Evolutionary conservation across 2,888 invertebrate species (phyloP), one percentile per base, ranked within the genome.

Genomic region (Latrodectus hesperus): DNA sequence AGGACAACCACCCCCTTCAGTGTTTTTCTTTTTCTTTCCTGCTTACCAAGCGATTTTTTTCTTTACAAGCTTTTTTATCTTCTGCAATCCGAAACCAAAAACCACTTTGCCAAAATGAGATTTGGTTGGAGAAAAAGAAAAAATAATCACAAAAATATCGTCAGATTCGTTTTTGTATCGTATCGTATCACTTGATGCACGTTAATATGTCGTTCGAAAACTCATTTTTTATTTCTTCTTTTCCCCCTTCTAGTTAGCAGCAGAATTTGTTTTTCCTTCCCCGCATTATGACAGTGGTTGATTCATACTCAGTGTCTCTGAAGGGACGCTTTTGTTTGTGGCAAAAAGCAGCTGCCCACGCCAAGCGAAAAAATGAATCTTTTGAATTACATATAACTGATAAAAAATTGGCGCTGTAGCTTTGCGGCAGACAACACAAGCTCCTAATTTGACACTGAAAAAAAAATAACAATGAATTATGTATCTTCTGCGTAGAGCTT

Each of bases 241-340:
- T 60, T 60, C 10, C 12, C 10, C 10, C 12, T 60, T 38, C n/a
- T 60, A n/a, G 12, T n/a, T 12, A 60, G 14, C 60, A 60, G 0
- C 60, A 60, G 60, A 6, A 60, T 60, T 60, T 60, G 6, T 60
- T n/a, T 60, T 60, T 60, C 60, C 12, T 14, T 60, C 60, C 0
- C n/a, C 60, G 12, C 60, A 12, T 16, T 60, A 16, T 60, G 60
- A 81, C 81, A 81, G 65, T 81, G 67, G 67, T 53, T 67, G 73
- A 81, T 81, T 81, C 81, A 74, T 81, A 16, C 65, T 65, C 60
- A n/a, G 49, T 60, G 12, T 64, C 12, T 12, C n/a, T 73, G 67
- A 81, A 81, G 73, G 73, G 64, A 16, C 16, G n/a, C 73, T 81
- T 81, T 73, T 73, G 81, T 81, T 73, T 81, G 71, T 12, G 4